Conservation (phyloP, 2,888 invertebrate species). For the Netelia inedita region DNA sequence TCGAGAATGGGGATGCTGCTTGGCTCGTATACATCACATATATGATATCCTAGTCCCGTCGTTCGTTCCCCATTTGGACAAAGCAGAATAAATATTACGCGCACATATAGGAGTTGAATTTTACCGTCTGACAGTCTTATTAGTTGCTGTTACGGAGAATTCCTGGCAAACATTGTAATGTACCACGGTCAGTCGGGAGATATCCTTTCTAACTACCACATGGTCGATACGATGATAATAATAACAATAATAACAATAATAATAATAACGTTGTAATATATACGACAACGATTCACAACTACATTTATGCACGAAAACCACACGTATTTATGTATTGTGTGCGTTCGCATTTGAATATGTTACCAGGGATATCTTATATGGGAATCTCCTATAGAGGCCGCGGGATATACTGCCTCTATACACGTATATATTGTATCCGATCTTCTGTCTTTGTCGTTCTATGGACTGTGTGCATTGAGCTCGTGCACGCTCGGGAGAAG, state of each 20-base stretch:
- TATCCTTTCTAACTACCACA: not conserved
- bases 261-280: not conserved
- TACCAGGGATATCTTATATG: conserved; percentile 49
- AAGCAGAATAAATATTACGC: conserved; percentile 26
- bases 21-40: conserved; percentile 7
- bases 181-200: conserved; percentile 11
- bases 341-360: conserved; percentile 58
- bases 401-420: conserved; percentile 21
- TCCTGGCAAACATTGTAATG: conserved; percentile 5
- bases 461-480: conserved; percentile 26
- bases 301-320: conserved; percentile 32
- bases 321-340: conserved; percentile 47
- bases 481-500: conserved; percentile 34
- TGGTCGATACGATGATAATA: conserved; percentile 6
- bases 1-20: conserved; percentile 17
- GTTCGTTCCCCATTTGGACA: not conserved
- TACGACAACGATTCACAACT: conserved; percentile 30
- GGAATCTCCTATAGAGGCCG: conserved; percentile 46
- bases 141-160: conserved; percentile 5
- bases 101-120: not conserved
- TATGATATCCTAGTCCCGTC: conserved; percentile 16
- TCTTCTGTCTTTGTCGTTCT: conserved; percentile 33
- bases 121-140: conserved; percentile 7
- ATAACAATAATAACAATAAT: conserved; percentile 20
- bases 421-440: conserved; percentile 36